phyloP scores from a whole-genome alignment of 2,113 vertebrate species.

The Laticauda laticaudata region DNA sequence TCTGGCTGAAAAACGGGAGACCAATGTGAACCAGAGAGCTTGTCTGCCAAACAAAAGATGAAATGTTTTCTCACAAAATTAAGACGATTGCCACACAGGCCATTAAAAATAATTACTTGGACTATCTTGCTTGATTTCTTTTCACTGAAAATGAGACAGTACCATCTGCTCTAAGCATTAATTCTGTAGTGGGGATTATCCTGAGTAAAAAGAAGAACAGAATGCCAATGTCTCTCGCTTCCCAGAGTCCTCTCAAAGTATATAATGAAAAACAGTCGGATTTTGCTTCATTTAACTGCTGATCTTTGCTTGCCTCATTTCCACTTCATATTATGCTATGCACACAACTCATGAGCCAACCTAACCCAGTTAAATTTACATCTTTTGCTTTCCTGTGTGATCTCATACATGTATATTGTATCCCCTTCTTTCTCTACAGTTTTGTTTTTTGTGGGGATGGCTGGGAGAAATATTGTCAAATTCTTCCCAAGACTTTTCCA shows the following conservation, averaged over 20 bases:
- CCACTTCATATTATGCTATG: conserved; percentile 46
- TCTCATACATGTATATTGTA: neutral
- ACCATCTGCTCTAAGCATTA: conserved; percentile 76
- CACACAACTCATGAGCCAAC: conserved; percentile 6
- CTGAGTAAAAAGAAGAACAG: conserved; percentile 75
- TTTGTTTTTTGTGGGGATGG: neutral
- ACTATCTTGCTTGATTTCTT: conserved; percentile 75
- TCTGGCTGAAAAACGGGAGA: conserved; percentile 39
- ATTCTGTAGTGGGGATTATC: conserved; percentile 78
- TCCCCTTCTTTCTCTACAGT: neutral
- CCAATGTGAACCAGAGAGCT: conserved; percentile 48
- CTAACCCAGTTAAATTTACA: conserved; percentile 21
- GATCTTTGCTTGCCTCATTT: conserved; percentile 66
- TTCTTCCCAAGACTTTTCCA: neutral
- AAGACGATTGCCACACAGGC: conserved; percentile 73
- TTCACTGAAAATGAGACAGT: conserved; percentile 75
- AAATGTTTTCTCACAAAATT: conserved; percentile 77
- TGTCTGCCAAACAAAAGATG: conserved; percentile 70
- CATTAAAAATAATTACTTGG: conserved; percentile 81
- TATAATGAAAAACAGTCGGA: conserved; percentile 65
- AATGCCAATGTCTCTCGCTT: conserved; percentile 55
- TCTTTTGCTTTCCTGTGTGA: neutral
- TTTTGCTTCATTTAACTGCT: conserved; percentile 58
- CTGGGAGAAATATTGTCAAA: neutral
- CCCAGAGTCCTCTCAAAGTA: conserved; percentile 67